Evolutionary conservation across 2,888 invertebrate species (phyloP), one percentile per base, ranked within the genome.

Genomic region (Caenorhabditis imperialis): DNA sequence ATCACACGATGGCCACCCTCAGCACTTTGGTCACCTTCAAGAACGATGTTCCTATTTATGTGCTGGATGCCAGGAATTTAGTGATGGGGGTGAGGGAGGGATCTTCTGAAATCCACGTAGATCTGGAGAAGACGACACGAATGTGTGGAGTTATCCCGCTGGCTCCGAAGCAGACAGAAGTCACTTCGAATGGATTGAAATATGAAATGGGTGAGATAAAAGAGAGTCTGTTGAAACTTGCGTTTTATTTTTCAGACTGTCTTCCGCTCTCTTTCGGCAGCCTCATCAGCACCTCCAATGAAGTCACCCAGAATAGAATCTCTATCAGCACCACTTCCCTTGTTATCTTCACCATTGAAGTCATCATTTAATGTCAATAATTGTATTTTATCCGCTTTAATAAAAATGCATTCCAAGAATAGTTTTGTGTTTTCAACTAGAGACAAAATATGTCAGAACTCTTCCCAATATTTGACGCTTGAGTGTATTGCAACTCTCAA

Each of bases 161-260:
- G 35, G 74, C 73, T 51, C 86, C 86, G 45, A 53, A 61, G 25
- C 53, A 67, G 30, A 82, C 85, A 3, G 37, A 61, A 7, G 85
- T 85, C 8, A 79, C 82, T 1, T 83, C 82, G n/a, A 63, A 48
- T 4, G 86, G 86, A 14, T 74, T 85, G 16, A 76, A 75, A 45
- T 86, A 85, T 83, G 77, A 86, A 63, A 58, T 86, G 44, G 74
- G 79, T 79, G n/a, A n/a, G n/a, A n/a, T n/a, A n/a, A n/a, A n/a
- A n/a, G n/a, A n/a, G n/a, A n/a, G n/a, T n/a, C n/a, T n/a, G n/a
- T n/a, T n/a, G n/a, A n/a, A n/a, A 7, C 4, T 30, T 18, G 5
- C 4, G 20, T 37, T 45, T 45, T 35, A 38, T 3, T 23, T 61
- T 62, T 22, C 67, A 81, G 81, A 51, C 16, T 38, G 71, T 10